Conservation (phyloP, 2,888 invertebrate genomes). For the Agapetus fuscipes region DNA sequence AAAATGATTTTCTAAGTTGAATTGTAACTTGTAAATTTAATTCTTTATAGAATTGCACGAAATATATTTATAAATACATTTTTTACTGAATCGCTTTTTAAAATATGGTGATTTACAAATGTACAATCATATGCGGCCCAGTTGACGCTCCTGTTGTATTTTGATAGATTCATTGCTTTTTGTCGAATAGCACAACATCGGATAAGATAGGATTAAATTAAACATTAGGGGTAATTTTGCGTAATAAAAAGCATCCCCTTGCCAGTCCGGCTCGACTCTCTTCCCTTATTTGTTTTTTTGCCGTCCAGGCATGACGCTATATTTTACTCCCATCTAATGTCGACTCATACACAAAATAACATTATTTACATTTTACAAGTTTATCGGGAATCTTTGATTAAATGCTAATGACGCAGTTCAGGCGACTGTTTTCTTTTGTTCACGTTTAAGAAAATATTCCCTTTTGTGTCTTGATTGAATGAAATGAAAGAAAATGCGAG, state of each 20-base stretch:
- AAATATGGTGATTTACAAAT: no score
- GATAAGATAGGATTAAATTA: constrained; percentile 22
- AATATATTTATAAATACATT: no score
- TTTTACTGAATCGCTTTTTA: no score
- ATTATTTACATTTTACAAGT: constrained; percentile 7
- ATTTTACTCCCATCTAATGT: constrained; percentile 8
- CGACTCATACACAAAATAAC: constrained; percentile 8
- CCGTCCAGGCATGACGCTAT: constrained; percentile 6
- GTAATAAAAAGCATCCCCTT: constrained; percentile 15
- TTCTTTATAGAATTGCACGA: no score
- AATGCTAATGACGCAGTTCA: constrained; percentile 16
- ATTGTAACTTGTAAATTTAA: no score
- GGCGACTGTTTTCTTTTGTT: constrained; percentile 12
- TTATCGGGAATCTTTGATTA: constrained; percentile 21
- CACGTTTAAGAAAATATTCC: no score
- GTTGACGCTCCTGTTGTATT: constrained; percentile 8
- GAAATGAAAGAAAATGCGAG: no score
- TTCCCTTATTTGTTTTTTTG: constrained; percentile 9
- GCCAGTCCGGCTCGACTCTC: constrained; percentile 4
- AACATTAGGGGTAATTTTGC: constrained; percentile 20
- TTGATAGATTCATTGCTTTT: constrained; percentile 22
- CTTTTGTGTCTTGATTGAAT: no score
- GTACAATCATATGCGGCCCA: neutral
- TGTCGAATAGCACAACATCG: constrained; percentile 20
- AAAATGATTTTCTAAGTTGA: no score